Base-by-base conservation (phyloP, 2,113 vertebrate species). In the Scophthalmus maximus region DNA sequence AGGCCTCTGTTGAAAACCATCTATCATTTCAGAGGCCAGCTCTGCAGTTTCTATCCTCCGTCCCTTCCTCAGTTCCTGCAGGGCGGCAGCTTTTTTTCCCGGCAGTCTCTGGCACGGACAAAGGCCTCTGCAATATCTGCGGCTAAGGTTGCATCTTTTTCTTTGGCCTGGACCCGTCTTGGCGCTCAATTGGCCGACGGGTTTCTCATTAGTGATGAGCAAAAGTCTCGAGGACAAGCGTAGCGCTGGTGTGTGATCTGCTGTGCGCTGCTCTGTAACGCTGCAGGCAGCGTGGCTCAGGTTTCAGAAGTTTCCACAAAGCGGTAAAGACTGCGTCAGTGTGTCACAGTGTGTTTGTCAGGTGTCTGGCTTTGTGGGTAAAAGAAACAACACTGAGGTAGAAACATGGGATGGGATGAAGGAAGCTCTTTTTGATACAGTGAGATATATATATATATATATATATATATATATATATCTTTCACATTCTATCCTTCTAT, bases 1-100 rank as follows among this genome's bases (percentile, higher is more conserved):
- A 83, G 47, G 47, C 70, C 46, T 36, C 46, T 40, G 50, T 60
- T 78, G 36, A 67, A 73, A 87, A 75, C 76, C 69, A 69, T 83
- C 61, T 47, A 50, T 85, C 76, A 76, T 68, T 78, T 64, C 55
- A 53, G 40, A 15, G 53, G 51, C 68, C 22, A 9, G 51, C 44
- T 25, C 63, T 71, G 57, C 73, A 52, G 1, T 17, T 4, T 62
- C 38, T 63, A 60, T 47, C 60, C 47, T 50, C 55, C 18, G 44
- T 56, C 44, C 49, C 47, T 20, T 55, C 50, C 14, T 53, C 14
- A 12, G 17, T 7, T 53, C n/a, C 29, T 63, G 42, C 44, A n/a
- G 26, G 27, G 64, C 10, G 2, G 20, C 49, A 59, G 62, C 17
- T 62, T 47, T 42, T 20, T 7, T 44, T 44, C 64, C 29, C 8